Percentiles rank a stretch among this genome's conserved stretches.
These are phyloP conservation scores for Rotaria macrura DNA, from an alignment of 2,888 invertebrate species.

Conservation along the genomic window DNA sequence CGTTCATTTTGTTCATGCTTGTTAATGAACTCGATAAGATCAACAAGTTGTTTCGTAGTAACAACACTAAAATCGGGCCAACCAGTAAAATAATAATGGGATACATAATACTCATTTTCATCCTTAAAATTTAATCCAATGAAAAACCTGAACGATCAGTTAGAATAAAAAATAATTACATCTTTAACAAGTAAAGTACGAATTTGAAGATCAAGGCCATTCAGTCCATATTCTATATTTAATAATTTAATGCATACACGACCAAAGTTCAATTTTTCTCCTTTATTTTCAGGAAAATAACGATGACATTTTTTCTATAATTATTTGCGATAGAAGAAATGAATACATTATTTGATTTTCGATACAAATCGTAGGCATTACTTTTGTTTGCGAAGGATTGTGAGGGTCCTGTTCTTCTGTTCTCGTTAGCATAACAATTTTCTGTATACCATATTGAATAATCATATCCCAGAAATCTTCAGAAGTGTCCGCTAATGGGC, in stretches of 20 bases:
- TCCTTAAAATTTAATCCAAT: background rate
- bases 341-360: background rate
- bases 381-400: background rate
- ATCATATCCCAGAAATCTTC: constrained; percentile 75
- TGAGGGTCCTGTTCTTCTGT: background rate
- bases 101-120: background rate
- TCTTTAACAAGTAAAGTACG: background rate
- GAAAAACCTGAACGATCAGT: background rate
- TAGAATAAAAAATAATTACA: background rate
- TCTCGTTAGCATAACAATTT: background rate
- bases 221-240: background rate
- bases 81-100: background rate
- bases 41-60: background rate
- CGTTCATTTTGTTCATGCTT: background rate
- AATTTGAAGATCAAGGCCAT: background rate
- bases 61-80: constrained; percentile 10
- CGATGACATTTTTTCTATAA: background rate
- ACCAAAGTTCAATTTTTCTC: background rate
- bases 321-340: too few species aligned
- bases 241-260: background rate
- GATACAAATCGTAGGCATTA: background rate
- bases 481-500: constrained; percentile 79
- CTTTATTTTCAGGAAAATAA: background rate
- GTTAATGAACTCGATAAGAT: background rate
- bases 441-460: background rate